These are phyloP conservation scores for Dinoponera quadriceps DNA, from an alignment of 1,140 invertebrate species.

Conservation along the genomic window DNA sequence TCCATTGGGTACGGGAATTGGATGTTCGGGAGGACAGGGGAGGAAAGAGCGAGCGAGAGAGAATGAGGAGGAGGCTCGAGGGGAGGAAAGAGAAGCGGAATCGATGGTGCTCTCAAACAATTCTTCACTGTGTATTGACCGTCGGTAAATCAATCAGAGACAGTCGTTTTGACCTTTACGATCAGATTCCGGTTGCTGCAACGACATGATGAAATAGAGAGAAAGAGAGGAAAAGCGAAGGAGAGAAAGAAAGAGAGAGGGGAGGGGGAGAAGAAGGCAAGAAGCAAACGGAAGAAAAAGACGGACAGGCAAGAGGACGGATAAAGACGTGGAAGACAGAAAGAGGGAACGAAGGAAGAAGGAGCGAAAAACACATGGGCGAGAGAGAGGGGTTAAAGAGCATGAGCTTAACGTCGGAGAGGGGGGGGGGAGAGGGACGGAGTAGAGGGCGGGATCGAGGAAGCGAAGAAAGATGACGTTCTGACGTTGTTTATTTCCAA, in stretches of 20 bases:
- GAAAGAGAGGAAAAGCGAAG: neutral
- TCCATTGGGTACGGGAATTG: slow-evolving; percentile 72
- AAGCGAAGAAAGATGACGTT: neutral
- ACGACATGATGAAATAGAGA: slow-evolving; percentile 8
- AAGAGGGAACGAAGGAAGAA: neutral
- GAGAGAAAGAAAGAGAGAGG: neutral
- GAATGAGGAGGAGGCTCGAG: neutral
- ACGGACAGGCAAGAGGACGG: neutral
- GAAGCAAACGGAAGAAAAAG: neutral
- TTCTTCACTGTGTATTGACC: slow-evolving; percentile 75
- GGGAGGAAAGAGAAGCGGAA: slow-evolving; percentile 13
- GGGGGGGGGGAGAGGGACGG: neutral
- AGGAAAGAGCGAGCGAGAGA: slow-evolving; percentile 1
- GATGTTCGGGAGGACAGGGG: slow-evolving; percentile 61
- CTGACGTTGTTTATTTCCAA: slow-evolving; percentile 68
- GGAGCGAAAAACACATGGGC: slow-evolving; percentile 8
- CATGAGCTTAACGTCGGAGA: too few relatives aligned
- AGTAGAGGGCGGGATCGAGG: neutral
- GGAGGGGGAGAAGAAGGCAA: neutral
- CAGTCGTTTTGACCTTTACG: slow-evolving; percentile 74
- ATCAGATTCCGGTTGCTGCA: slow-evolving; percentile 68
- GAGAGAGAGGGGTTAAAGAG: neutral
- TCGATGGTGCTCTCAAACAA: slow-evolving; percentile 65
- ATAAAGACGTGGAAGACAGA: neutral
- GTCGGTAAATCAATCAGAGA: slow-evolving; percentile 75